Conservation (phyloP, 2,113 vertebrate genomes). For the Ancistrus triradiatus region DNA sequence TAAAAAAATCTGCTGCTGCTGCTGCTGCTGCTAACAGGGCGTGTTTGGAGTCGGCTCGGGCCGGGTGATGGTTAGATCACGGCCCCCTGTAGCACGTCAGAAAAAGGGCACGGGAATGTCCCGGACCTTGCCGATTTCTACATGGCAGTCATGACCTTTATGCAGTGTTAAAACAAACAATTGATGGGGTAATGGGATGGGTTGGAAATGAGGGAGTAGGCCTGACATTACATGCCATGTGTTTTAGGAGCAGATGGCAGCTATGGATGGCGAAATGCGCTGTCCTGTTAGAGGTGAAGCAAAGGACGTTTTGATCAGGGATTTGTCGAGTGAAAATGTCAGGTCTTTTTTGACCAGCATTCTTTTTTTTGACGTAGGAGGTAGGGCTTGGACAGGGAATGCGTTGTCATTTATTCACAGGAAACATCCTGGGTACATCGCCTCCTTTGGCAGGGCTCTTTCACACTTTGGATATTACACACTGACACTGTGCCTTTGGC, state of each 20-base stretch:
- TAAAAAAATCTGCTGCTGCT: no score
- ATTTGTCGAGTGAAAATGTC: background rate
- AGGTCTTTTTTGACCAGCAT: background rate
- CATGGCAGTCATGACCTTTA: constrained; percentile 47
- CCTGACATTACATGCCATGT: constrained; percentile 44
- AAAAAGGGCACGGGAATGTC: constrained; percentile 44
- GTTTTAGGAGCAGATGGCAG: constrained; percentile 46
- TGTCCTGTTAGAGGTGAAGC: constrained; percentile 10
- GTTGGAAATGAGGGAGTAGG: constrained; percentile 37
- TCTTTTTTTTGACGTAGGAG: no score
- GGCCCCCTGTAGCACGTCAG: constrained; percentile 42
- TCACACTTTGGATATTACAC: background rate
- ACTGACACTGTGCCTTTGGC: background rate
- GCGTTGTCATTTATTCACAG: no score
- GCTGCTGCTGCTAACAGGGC: constrained; percentile 4
- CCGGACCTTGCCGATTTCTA: constrained; percentile 42
- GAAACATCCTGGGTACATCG: no score
- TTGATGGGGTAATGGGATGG: constrained; percentile 39
- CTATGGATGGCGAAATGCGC: constrained; percentile 9
- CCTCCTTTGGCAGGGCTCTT: no score
- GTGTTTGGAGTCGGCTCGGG: constrained; percentile 35
- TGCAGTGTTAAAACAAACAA: constrained; percentile 41
- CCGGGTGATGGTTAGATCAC: constrained; percentile 23
- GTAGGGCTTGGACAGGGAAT: no score
- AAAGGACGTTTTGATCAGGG: constrained; percentile 24